A percentile compares a stretch with the other conserved stretches of the same genome.
phyloP scores from a whole-genome alignment of 2,113 vertebrate genomes.

The Oxyruncus cristatus region DNA sequence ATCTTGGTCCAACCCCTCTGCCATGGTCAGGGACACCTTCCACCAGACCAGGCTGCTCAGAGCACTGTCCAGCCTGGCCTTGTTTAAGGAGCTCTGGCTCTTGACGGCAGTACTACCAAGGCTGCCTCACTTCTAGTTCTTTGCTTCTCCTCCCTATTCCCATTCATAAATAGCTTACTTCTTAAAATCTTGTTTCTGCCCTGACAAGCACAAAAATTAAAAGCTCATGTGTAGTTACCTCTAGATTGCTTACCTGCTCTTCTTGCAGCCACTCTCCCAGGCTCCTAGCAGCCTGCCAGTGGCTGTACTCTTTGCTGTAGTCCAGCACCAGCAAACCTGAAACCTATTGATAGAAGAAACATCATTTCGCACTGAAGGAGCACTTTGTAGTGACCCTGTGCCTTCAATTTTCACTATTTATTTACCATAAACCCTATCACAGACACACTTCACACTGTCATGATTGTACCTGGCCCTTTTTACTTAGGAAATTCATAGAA shows the following conservation, averaged over 20 bases:
- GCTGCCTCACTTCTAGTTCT: not conserved
- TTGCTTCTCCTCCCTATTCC: not conserved
- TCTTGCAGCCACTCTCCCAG: constrained; percentile 89
- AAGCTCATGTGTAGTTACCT: not conserved
- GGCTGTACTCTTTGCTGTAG: constrained; percentile 90
- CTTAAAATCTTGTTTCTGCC: not conserved
- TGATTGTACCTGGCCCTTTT: not conserved
- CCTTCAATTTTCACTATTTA: not conserved
- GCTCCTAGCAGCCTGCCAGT: constrained; percentile 90
- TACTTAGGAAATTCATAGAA: not conserved
- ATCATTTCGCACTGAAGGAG: not conserved
- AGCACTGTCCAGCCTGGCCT: not conserved
- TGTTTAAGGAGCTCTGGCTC: not conserved
- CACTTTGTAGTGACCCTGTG: not conserved
- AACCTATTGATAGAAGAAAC: constrained; percentile 73
- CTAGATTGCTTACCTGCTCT: constrained; percentile 80
- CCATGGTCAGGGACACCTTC: not conserved
- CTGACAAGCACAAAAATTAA: not conserved
- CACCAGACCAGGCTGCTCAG: not conserved
- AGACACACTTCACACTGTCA: not conserved
- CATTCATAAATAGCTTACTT: not conserved
- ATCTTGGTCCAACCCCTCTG: fast-evolving
- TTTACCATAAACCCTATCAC: not conserved
- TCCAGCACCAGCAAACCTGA: constrained; percentile 90
- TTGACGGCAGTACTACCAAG: not conserved